These are phyloP conservation scores for Ciconia nigra DNA, from an alignment of 2,797 vertebrate genomes.

Conservation along the genomic window DNA sequence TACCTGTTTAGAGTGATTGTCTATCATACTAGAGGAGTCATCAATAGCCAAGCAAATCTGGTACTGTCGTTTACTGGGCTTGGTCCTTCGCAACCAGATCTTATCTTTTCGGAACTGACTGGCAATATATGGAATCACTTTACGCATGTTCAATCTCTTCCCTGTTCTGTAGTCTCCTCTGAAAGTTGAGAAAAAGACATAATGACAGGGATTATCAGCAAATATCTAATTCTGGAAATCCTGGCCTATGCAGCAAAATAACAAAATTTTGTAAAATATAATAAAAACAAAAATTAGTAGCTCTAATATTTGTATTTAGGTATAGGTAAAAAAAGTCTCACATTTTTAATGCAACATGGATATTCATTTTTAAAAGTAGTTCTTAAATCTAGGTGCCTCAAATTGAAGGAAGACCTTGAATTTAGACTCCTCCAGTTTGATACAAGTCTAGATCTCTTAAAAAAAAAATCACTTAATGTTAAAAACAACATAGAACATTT, in stretches of 20 bases:
- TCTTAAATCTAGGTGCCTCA: background rate
- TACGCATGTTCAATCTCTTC: slow-evolving; percentile 96
- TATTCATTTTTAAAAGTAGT: background rate
- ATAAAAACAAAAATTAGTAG: background rate
- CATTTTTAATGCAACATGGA: background rate
- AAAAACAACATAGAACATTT: background rate
- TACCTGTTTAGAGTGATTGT: slow-evolving; percentile 99
- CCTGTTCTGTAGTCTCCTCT: slow-evolving; percentile 97
- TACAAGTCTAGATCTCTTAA: background rate
- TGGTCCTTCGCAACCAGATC: slow-evolving; percentile 97
- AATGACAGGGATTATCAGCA: background rate
- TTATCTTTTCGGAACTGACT: slow-evolving; percentile 99
- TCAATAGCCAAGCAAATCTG: slow-evolving; percentile 97
- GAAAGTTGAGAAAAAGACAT: background rate
- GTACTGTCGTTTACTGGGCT: slow-evolving; percentile 96
- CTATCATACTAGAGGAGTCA: slow-evolving; percentile 97
- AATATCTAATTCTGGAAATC: background rate
- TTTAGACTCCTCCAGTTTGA: background rate
- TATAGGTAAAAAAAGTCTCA: background rate
- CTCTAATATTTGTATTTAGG: background rate
- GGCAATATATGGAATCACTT: slow-evolving; percentile 97
- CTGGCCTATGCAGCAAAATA: background rate
- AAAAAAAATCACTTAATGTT: background rate
- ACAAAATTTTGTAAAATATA: background rate
- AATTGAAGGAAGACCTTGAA: background rate